Evolutionary conservation across 2,797 vertebrate genomes (phyloP).

Genomic region (Pipistrellus pipistrellus): DNA sequence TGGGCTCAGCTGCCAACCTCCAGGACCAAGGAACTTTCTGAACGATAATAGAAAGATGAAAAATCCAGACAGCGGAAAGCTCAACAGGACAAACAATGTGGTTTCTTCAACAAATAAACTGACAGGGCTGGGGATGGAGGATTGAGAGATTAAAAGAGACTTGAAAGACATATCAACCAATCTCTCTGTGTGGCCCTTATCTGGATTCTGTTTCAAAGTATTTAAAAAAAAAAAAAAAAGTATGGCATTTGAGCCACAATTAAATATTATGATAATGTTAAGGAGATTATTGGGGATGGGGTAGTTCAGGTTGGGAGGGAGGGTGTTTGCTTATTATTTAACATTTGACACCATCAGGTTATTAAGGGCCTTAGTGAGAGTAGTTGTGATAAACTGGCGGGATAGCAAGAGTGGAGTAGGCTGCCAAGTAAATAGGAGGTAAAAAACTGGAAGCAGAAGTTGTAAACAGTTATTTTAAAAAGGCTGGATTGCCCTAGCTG

Average conservation of each 20-base stretch:
- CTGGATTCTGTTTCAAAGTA: slow-evolving; percentile 2
- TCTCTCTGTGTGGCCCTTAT: neutral
- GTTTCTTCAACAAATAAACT: slow-evolving; percentile 38
- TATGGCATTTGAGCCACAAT: neutral
- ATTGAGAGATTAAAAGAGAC: slow-evolving; percentile 6
- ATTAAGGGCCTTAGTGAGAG: neutral
- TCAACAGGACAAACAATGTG: neutral
- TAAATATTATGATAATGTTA: slow-evolving; percentile 1
- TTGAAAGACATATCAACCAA: neutral
- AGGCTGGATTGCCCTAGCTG: too few relatives aligned
- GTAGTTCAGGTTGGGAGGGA: neutral
- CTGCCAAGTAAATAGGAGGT: neutral
- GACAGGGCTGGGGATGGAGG: neutral
- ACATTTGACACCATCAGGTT: neutral
- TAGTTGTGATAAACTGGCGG: neutral
- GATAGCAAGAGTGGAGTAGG: neutral
- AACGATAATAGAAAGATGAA: neutral
- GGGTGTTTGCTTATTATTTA: neutral
- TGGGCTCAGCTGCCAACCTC: too few relatives aligned
- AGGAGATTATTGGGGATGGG: neutral
- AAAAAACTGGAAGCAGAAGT: neutral
- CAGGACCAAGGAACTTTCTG: neutral
- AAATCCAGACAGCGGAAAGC: neutral
- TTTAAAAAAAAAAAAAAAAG: neutral
- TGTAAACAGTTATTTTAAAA: slow-evolving; percentile 36